Evolutionary conservation across 1,140 invertebrate species (phyloP), one percentile per base, ranked within the genome.

Genomic region (Melipona quadrifasciata): DNA sequence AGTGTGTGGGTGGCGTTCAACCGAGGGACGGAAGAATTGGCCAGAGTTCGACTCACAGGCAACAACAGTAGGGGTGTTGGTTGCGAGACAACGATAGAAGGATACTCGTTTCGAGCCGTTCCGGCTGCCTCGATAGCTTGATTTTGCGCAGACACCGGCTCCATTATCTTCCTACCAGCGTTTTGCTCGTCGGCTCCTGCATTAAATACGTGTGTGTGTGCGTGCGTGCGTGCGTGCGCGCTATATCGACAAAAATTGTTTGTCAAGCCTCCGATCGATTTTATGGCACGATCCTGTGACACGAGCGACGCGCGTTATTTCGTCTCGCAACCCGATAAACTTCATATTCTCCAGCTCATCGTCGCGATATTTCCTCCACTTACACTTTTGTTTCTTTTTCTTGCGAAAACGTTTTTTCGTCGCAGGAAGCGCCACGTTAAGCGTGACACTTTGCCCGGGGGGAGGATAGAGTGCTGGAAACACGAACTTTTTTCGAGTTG

Each of bases 401-500:
- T 34, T 12, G 64, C 17, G 17, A 11, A 55, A 34, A n/a, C n/a
- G n/a, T 27, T 27, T 51, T 16, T 11, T 5, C 24, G 10, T 51
- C 53, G 51, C 67, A 8, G n/a, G 34, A 16, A 24, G 58, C 31
- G 53, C 39, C 17, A 24, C 27, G 53, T 39, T 21, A 68, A 34
- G 73, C 65, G 72, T n/a, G 70, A 51, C 57, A 55, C 58, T 84
- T 71, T 24, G 77, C 17, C 3, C 17, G 24, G 31, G n/a, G 2
- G 31, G 1, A 31, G 57, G n/a, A 11, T 14, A 14, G 10, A 3
- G 34, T 1, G 70, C 61, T 70, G 73, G 74, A 78, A 81, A 87
- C 57, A 67, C 21, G 81, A 88, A 87, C 74, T 78, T 82, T n/a
- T 81, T 67, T 57, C 71, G 75, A 12, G 11, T 79, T 79, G 70